Evolutionary conservation across 2,888 invertebrate genomes (phyloP), one percentile per base, ranked within the genome.

Genomic region (Dione vanillae): DNA sequence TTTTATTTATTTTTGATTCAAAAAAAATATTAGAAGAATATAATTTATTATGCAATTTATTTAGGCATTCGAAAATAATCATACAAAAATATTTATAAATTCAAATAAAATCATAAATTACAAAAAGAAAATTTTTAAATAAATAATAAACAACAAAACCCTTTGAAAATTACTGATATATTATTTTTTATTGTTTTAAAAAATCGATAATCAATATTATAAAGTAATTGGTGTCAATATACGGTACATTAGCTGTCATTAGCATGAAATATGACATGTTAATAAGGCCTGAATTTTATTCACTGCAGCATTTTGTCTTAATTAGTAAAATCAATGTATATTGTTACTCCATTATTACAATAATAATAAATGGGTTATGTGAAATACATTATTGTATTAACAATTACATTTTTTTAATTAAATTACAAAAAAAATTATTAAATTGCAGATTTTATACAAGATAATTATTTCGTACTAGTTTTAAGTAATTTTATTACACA

Each of bases 221-320:
- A 43, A 59, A 40, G 1, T 52, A 61, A 72, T 65, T 61, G 61
- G 72, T 69, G 69, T 72, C 72, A 72, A 66, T 65, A 41, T 49
- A 71, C 71, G 59, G 72, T 72, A 69, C 65, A 69, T 61, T 59
- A 67, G 27, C 20, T 64, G 61, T 70, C 67, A 70, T 73, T 67
- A 70, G 52, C 72, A 67, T 72, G 27, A 27, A 70, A 72, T 72
- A 67, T 67, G 20, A 70, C 59, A 65, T 70, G 70, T 35, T 70
- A 72, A 72, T 70, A 41, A 54, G 54, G 9, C 54, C 64, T 64
- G 51, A 72, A 65, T 67, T 59, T 47, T 45, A 59, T 72, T 64
- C 61, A 66, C n/a, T 40, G 27, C 19, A 62, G 9, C 37, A 61
- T 62, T 62, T 52, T 54, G 54, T 37, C n/a, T 62, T 14, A 45